Base-by-base conservation (phyloP, 2,888 invertebrate species). In the Spialia ferax region DNA sequence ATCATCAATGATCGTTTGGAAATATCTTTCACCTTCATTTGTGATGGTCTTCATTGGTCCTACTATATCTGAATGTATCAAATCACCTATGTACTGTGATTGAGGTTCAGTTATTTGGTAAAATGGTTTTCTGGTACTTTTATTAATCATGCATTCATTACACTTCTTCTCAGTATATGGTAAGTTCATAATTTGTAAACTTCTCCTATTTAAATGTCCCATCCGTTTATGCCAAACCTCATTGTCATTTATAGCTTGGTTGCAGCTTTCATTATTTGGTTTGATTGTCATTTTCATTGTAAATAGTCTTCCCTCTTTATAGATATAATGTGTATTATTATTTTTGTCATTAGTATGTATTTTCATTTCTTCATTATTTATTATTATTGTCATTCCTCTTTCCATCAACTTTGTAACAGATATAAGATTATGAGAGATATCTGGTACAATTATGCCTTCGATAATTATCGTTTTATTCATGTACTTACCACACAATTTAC, bases 111-210 rank as follows among this genome's bases (percentile, higher is more conserved):
- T 38, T 38, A 38, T 5, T 38, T n/a, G 38, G 2, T 38, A 38
- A 38, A 38, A 38, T 38, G 38, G 38, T n/a, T 38, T n/a, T 38
- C 38, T 38, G 15, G 38, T 38, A 38, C n/a, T 38, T n/a, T 38
- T 38, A 38, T 38, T 38, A 6, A 38, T 38, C 38, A 38, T 38
- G n/a, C 38, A 38, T n/a, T 38, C n/a, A 38, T 38, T 38, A 38
- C 38, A 38, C 15, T 4, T 38, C 38, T 38, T 38, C 10, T 38
- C 38, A 10, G 38, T n/a, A n/a, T 38, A 38, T 6, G 38, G n/a
- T 38, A 38, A 38, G 6, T 38, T 38, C 38, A 38, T 38, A n/a
- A 38, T 38, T n/a, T 38, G n/a, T 38, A 38, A n/a, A 10, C 38
- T 38, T n/a, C n/a, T 38, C 15, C 38, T 38, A 38, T 38, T 38